Evolutionary conservation across 92 coral and sea anemone species (phyloP), one percentile per base, ranked within the genome.

Genomic region (Parazoanthus darwini): DNA sequence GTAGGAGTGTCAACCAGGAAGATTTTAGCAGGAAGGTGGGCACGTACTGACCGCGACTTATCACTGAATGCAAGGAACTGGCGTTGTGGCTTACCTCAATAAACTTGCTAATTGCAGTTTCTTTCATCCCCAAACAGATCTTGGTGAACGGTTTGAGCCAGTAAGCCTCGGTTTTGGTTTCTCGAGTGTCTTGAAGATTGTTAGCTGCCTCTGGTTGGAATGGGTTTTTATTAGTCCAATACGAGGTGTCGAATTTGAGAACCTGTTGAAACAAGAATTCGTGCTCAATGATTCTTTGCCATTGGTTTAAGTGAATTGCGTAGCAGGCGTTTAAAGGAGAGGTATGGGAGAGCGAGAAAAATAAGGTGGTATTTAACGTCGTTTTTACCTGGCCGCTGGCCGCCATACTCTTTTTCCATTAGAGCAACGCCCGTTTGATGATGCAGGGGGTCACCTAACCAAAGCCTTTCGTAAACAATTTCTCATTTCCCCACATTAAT

Each of bases 81-180:
- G 48, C 80, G 29, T 37, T 76, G 80, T 76, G 80, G 80, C 51
- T 76, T 23, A 76, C 6, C 80, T 16, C 80, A 33, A 42, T 42
- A 44, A 76, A 76, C 46, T 43, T 42, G 80, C 13, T 29, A 10
- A 3, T n/a, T 9, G 26, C 46, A 15, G 4, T 39, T 22, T 8
- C 46, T 42, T 39, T 76, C 80, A 76, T 76, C 14, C 80, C 80
- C 80, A 76, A 50, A 39, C 80, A 76, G 80, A 76, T 76, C 80
- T 76, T 76, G 13, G 80, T 76, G n/a, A 76, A 76, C 10, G 80
- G 54, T 1, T 6, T 76, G 26, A 76, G 54, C 80, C 80, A 76
- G 29, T 76, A 76, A 5, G 80, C 80, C 13, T 20, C 33, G 5
- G 80, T 37, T 20, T 76, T 76, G 46, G 80, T 76, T 39, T 76